Percentiles rank a stretch among this genome's conserved stretches.
These are phyloP conservation scores for Crossaster papposus DNA, from an alignment of 53 echinoderm and acorn worm species.

Conservation along the genomic window DNA sequence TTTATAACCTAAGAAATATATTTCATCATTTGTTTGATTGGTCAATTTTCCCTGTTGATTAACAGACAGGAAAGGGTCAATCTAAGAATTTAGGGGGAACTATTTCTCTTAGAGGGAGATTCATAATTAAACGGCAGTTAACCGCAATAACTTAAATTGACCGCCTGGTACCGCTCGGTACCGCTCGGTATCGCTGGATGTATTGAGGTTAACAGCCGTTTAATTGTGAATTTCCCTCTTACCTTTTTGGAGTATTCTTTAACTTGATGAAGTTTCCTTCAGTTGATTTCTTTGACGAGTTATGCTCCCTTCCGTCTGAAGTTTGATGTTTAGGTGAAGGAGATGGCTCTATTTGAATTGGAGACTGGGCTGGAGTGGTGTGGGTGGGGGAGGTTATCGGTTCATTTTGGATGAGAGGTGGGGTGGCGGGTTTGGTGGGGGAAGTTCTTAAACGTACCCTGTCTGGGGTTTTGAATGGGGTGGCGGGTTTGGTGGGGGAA, in stretches of 20 bases:
- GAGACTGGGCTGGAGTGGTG: neutral
- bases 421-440: neutral
- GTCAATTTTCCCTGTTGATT: neutral
- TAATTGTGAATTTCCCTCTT: no score
- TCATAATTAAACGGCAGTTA: no score
- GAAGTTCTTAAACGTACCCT: neutral
- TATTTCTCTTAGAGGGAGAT: no score
- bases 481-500: no score
- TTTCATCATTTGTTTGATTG: neutral
- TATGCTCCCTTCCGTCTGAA: neutral
- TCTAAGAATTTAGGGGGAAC: neutral
- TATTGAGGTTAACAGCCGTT: no score
- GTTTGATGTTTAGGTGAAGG: neutral
- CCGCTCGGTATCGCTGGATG: no score
- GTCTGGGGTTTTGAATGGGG: neutral
- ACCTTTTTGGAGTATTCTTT: conserved; percentile 12
- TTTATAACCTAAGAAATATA: no score
- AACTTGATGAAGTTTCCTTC: neutral
- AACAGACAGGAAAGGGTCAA: neutral
- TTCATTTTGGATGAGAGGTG: neutral
- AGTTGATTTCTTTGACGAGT: neutral
- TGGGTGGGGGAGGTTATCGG: no score
- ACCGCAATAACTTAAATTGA: no score
- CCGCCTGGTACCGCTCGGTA: no score
- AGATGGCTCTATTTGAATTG: neutral